These are phyloP conservation scores for Tetranychus cinnabarinus DNA, from an alignment of 1,140 invertebrate species.

Conservation along the genomic window DNA sequence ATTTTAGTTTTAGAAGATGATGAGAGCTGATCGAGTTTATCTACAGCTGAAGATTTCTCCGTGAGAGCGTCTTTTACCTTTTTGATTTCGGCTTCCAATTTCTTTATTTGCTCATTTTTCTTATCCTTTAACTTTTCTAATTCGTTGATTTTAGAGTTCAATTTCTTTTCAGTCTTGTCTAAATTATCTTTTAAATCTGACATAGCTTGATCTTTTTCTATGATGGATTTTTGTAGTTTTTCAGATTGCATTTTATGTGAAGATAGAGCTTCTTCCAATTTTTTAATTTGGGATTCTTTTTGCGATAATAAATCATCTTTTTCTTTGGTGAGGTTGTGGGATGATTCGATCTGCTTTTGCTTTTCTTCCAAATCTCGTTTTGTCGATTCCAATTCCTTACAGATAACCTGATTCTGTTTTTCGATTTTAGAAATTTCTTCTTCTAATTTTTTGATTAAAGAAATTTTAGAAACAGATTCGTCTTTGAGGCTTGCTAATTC, in stretches of 20 bases:
- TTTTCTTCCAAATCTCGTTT: not conserved
- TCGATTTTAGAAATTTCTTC: not conserved
- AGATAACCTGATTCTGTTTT: not conserved
- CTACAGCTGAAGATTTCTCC: not conserved
- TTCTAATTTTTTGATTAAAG: not conserved
- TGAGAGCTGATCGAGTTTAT: not conserved
- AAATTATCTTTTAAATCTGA: not conserved
- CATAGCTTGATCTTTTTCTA: not conserved
- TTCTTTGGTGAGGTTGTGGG: not conserved
- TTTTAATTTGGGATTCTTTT: not conserved
- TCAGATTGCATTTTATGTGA: not conserved
- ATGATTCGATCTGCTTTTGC: not conserved
- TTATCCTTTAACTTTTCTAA: constrained; percentile 7
- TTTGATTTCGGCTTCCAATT: not conserved
- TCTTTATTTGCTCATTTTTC: constrained; percentile 6
- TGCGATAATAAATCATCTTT: not conserved
- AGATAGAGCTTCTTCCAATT: not conserved
- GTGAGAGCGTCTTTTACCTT: not conserved
- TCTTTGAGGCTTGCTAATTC: not conserved
- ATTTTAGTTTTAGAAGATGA: not conserved
- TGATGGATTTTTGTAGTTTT: no score
- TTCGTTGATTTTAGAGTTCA: not conserved
- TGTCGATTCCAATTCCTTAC: not conserved
- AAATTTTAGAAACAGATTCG: not conserved
- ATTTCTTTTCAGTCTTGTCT: not conserved